Conservation (phyloP, 1,140 invertebrate genomes). For the Chironomus striatipennis region DNA sequence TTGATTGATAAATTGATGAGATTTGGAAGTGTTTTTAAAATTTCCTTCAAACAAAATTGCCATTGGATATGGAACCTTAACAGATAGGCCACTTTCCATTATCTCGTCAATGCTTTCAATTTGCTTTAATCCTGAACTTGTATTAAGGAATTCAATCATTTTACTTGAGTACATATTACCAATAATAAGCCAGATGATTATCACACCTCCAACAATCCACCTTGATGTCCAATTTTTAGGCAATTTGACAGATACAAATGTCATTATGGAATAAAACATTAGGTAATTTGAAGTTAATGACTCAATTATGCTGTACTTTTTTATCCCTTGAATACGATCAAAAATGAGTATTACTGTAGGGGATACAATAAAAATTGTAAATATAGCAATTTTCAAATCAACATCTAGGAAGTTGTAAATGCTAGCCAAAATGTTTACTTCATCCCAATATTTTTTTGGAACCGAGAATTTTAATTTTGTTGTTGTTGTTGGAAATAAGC, state of each 20-base stretch:
- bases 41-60: not conserved
- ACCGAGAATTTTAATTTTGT: not conserved
- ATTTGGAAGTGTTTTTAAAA: not conserved
- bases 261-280: not conserved
- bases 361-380: not conserved
- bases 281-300: not conserved
- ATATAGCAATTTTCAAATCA: not conserved
- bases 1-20: not conserved
- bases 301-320: not conserved
- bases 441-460: not conserved
- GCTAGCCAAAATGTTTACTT: not conserved
- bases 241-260: not conserved
- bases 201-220: not conserved
- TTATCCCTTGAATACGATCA: not conserved
- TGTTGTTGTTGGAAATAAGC: not conserved
- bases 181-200: not conserved
- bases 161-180: not conserved
- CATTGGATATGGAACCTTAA: not conserved
- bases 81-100: not conserved
- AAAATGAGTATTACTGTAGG: not conserved
- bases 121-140: not conserved
- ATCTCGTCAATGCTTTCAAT: not conserved
- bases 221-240: slow-evolving; percentile 1
- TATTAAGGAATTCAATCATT: not conserved
- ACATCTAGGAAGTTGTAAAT: not conserved